phyloP scores from a whole-genome alignment of 2,113 vertebrate genomes.

The Labeo catla region DNA sequence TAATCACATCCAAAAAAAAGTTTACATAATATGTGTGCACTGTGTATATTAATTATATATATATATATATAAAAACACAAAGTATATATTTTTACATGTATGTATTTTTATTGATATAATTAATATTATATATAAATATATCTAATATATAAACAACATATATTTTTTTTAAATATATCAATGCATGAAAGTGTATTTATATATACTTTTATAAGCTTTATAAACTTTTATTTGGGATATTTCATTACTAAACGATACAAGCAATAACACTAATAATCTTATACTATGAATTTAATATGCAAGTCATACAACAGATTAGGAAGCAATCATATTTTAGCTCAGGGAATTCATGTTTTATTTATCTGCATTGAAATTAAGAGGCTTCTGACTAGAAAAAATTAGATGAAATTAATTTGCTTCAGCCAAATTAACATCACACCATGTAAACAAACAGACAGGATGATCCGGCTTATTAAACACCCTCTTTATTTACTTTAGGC shows the following conservation, averaged over 20 bases:
- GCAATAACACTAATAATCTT: background rate
- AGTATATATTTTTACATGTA: too few relatives aligned
- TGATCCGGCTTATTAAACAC: background rate
- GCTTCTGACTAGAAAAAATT: background rate
- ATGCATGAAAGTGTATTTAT: too few relatives aligned
- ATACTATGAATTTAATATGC: background rate
- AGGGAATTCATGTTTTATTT: background rate
- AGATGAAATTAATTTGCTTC: background rate
- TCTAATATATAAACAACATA: too few relatives aligned
- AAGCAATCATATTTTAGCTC: background rate
- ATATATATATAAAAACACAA: too few relatives aligned
- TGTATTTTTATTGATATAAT: too few relatives aligned
- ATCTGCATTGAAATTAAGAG: background rate
- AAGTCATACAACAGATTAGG: background rate
- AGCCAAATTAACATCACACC: background rate
- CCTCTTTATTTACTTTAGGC: background rate
- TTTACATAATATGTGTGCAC: too few relatives aligned
- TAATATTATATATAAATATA: too few relatives aligned
- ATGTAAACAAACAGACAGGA: background rate
- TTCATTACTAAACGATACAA: background rate
- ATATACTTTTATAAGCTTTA: too few relatives aligned
- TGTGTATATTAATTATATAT: too few relatives aligned
- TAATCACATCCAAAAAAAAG: too few relatives aligned
- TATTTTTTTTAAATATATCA: too few relatives aligned
- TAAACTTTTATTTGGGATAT: too few relatives aligned